Percentiles rank a stretch among this genome's conserved stretches.
Evolutionary conservation across 2,888 invertebrate species (phyloP).

Genomic region (Aphodius sticticus): DNA sequence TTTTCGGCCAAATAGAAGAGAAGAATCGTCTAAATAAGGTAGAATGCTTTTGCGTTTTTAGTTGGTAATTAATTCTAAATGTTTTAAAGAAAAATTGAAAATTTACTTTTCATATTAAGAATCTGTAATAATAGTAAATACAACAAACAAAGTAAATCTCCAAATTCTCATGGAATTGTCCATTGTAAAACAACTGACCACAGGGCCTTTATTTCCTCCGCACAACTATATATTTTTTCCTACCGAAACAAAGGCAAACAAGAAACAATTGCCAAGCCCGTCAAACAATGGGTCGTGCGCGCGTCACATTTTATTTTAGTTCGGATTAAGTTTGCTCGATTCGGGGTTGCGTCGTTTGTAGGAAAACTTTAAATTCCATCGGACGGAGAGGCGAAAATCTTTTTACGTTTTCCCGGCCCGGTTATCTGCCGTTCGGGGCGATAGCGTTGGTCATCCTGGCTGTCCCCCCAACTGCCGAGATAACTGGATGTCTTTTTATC

Average conservation of each 20-base stretch:
- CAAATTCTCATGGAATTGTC: no score
- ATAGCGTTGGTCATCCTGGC: not conserved
- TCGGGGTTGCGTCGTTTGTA: not conserved
- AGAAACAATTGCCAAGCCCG: not conserved
- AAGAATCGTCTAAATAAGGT: no score
- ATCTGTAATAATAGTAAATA: no score
- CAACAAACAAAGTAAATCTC: no score
- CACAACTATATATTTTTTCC: no score
- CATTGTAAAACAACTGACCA: no score
- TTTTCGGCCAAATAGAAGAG: no score
- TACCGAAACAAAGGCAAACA: not conserved
- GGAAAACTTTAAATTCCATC: not conserved
- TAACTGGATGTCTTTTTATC: conserved; percentile 18
- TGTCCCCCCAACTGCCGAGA: conserved; percentile 13
- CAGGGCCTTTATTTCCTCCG: no score
- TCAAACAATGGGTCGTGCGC: not conserved
- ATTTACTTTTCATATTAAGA: no score
- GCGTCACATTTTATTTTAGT: conserved; percentile 4
- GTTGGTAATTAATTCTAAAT: no score
- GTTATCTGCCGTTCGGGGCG: conserved; percentile 9
- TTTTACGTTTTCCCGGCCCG: conserved; percentile 10
- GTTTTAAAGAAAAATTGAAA: no score
- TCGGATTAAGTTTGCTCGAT: not conserved
- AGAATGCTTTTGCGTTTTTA: no score
- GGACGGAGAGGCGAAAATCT: conserved; percentile 12